Conservation (phyloP, 2,113 vertebrate species). For the Etia nguti region DNA sequence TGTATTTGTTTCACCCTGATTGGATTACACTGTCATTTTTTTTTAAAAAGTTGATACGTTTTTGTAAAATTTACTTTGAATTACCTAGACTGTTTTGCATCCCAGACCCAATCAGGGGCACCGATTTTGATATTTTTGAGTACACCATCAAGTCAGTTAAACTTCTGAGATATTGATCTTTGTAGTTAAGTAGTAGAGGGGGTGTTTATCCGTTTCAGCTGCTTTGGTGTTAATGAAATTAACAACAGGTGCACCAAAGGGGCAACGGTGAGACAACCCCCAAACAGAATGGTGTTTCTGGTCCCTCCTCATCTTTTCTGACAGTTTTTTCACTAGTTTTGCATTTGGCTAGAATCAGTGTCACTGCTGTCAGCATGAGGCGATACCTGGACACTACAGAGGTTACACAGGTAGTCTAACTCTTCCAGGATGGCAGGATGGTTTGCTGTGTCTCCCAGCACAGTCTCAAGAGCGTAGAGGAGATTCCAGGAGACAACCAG, state of each 20-base stretch:
- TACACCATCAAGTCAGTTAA: not conserved
- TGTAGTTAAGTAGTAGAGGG: not conserved
- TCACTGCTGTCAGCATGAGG: not conserved
- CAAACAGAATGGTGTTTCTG: not conserved
- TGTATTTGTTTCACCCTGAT: not conserved
- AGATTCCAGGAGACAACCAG: not conserved
- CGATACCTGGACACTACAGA: not conserved
- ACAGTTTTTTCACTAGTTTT: not conserved
- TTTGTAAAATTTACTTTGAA: not conserved
- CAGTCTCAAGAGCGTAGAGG: no score
- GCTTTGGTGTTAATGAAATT: not conserved
- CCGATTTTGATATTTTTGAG: not conserved
- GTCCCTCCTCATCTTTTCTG: not conserved
- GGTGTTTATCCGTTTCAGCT: not conserved
- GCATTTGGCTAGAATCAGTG: not conserved
- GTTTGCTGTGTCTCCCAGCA: no score
- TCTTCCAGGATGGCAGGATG: no score
- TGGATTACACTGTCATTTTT: not conserved
- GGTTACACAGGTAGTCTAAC: no score
- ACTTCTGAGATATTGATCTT: not conserved
- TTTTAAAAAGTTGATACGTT: not conserved
- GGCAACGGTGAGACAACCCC: not conserved
- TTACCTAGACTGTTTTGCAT: accelerated
- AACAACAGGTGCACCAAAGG: not conserved
- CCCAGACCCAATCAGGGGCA: not conserved